Percentiles rank a stretch among this genome's conserved stretches.
Conservation (phyloP, 2,113 vertebrate species). For the Thermophis baileyi region DNA sequence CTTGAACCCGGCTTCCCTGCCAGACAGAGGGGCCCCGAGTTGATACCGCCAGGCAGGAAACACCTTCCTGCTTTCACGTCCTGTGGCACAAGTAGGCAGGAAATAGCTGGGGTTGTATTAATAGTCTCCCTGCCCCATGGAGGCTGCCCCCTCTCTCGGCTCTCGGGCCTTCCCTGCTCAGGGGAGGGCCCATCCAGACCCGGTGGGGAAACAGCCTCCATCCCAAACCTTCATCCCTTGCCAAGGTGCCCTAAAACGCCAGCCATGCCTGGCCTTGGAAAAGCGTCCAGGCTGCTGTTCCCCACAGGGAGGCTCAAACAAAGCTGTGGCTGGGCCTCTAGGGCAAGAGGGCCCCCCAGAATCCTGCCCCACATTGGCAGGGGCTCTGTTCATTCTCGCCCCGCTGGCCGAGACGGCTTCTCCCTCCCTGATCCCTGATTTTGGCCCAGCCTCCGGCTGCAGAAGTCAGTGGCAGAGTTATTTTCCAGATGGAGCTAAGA, state of each 20-base stretch:
- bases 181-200: not conserved
- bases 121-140: not conserved
- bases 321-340: not conserved
- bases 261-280: not conserved
- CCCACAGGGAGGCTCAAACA: not conserved
- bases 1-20: not conserved
- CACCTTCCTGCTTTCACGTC: not conserved
- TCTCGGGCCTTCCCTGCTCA: not conserved
- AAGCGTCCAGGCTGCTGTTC: not conserved
- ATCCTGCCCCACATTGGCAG: not conserved
- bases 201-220: not conserved
- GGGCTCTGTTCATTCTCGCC: no score
- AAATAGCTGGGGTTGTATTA: not conserved
- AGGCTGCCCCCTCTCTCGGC: not conserved
- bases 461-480: not conserved
- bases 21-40: not conserved
- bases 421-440: no score
- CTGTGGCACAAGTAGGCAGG: not conserved
- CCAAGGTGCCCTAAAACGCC: not conserved
- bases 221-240: not conserved
- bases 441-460: no score
- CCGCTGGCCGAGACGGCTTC: no score
- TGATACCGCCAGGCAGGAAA: not conserved
- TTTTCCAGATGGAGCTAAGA: not conserved
- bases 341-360: no score